Percentiles rank a stretch among this genome's conserved stretches.
These are phyloP conservation scores for Picus viridis DNA, from an alignment of 2,797 vertebrate species.

Conservation along the genomic window DNA sequence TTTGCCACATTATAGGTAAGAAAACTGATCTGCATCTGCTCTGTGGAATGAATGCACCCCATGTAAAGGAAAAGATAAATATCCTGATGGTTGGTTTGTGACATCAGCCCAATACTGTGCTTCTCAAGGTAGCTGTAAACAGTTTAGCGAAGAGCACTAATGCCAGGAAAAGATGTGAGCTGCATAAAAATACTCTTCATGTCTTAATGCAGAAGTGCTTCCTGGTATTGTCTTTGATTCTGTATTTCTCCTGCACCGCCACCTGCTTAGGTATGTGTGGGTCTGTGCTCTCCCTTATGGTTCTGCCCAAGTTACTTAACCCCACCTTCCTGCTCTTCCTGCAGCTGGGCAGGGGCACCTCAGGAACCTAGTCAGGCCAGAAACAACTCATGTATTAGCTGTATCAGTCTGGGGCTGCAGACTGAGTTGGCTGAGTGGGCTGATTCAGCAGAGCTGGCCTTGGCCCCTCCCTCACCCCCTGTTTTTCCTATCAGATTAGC, in stretches of 20 bases:
- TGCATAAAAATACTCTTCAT: background rate
- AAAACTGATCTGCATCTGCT: background rate
- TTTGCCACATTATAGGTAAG: background rate
- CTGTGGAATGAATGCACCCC: background rate
- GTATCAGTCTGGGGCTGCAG: background rate
- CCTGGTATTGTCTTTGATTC: background rate
- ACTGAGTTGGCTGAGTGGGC: background rate
- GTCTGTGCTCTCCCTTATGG: background rate
- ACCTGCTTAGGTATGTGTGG: rapidly evolving
- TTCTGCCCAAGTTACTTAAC: background rate
- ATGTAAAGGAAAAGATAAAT: background rate
- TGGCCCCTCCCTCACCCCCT: rapidly evolving
- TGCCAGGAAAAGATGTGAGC: background rate
- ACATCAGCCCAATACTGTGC: background rate
- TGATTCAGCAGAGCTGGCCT: background rate
- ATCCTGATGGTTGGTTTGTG: background rate
- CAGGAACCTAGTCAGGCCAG: background rate
- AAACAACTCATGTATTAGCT: background rate
- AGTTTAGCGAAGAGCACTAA: background rate
- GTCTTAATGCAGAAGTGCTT: background rate
- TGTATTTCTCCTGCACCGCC: background rate
- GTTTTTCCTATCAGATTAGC: background rate
- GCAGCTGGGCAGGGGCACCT: background rate
- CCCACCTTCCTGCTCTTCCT: background rate
- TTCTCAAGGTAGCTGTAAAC: background rate